These are phyloP conservation scores for Plodia interpunctella DNA, from an alignment of 1,140 invertebrate species.

Conservation along the genomic window DNA sequence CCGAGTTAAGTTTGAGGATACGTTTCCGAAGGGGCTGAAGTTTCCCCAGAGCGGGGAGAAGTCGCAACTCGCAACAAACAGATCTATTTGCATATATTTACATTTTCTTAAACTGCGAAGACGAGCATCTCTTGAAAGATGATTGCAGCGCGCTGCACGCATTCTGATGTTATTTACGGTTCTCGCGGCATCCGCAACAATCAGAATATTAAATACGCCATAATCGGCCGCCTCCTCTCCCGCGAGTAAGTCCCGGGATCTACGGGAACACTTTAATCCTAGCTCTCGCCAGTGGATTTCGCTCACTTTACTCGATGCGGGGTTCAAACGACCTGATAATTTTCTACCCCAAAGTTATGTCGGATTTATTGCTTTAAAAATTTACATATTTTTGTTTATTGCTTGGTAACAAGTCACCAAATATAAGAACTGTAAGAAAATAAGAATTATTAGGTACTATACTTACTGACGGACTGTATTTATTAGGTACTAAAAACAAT, in stretches of 20 bases:
- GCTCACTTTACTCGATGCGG: neutral
- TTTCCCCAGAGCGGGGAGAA: constrained; percentile 11
- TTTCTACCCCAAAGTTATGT: constrained; percentile 1
- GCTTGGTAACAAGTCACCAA: no score
- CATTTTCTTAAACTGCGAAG: constrained; percentile 37
- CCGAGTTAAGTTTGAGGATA: neutral
- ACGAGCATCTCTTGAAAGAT: constrained; percentile 12
- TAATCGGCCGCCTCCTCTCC: neutral
- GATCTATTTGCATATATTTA: constrained; percentile 37
- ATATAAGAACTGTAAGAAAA: no score
- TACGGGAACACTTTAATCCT: neutral
- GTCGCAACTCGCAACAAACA: constrained; percentile 12
- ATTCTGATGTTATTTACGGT: neutral
- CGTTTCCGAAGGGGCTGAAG: neutral
- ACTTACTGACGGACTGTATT: no score
- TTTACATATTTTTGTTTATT: neutral
- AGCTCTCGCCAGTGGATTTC: neutral
- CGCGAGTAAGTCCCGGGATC: neutral
- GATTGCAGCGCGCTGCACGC: constrained; percentile 6
- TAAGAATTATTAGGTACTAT: no score
- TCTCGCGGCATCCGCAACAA: neutral
- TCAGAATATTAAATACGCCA: neutral
- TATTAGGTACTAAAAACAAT: no score
- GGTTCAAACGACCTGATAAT: constrained; percentile 1
- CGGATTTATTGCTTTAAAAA: neutral